These are phyloP conservation scores for Molossus alvarezi DNA, from an alignment of 2,797 vertebrate genomes.

Conservation along the genomic window DNA sequence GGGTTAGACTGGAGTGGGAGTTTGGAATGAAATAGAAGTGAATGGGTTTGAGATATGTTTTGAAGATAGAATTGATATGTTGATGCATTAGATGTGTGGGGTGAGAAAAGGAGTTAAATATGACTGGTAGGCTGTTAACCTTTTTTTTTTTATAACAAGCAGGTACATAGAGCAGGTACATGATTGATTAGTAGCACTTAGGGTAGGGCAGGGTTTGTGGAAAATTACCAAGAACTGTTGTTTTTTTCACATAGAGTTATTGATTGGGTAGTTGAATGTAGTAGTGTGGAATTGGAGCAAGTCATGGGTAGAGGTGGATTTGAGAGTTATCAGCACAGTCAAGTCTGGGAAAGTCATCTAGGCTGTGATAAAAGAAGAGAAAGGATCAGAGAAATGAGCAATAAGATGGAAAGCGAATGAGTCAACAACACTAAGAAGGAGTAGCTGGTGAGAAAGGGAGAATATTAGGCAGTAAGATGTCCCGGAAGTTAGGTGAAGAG, in stretches of 20 bases:
- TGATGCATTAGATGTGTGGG: neutral
- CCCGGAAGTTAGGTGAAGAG: neutral
- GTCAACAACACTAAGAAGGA: neutral
- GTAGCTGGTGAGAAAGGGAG: neutral
- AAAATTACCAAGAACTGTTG: slow-evolving; percentile 1
- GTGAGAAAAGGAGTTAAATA: neutral
- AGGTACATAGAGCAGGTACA: neutral
- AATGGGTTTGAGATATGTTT: neutral
- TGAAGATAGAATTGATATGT: slow-evolving; percentile 15
- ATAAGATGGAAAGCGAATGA: neutral
- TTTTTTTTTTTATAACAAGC: slow-evolving; percentile 35
- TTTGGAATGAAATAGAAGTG: neutral
- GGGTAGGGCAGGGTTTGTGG: neutral
- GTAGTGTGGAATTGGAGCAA: neutral
- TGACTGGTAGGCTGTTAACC: neutral
- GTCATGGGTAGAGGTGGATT: neutral
- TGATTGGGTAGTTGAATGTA: neutral
- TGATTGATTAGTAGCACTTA: neutral
- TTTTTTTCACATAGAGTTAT: neutral
- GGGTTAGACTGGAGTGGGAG: neutral
- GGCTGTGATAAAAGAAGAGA: neutral
- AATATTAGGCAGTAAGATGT: neutral
- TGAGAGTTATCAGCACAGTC: neutral
- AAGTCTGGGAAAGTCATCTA: neutral
- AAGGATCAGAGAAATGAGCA: neutral